Evolutionary conservation across 2,888 invertebrate species (phyloP).

Genomic region (Drosophila emarginata): DNA sequence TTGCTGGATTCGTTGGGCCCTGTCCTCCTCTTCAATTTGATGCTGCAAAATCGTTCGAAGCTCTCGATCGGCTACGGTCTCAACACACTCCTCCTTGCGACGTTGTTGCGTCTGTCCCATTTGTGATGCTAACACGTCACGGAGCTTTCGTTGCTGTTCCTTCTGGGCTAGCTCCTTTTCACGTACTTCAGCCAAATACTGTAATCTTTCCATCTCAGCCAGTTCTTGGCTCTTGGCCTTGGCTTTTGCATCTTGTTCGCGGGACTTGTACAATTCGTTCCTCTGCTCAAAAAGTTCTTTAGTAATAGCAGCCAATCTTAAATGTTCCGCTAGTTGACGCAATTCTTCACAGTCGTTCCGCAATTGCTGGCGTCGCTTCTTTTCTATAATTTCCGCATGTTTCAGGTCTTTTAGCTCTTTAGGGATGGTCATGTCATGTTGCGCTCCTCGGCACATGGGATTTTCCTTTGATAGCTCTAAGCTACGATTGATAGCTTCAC

Average conservation of each 20-base stretch:
- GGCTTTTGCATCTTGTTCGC: conserved; percentile 32
- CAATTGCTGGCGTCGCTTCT: conserved; percentile 83
- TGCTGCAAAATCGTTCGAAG: conserved; percentile 40
- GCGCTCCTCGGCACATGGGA: conserved; percentile 15
- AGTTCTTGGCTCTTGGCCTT: conserved; percentile 34
- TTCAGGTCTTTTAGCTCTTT: conserved; percentile 53
- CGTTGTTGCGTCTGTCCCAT: conserved; percentile 42
- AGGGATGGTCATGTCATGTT: conserved; percentile 31
- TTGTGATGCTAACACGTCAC: conserved; percentile 37
- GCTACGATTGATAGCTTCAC: conserved; percentile 14
- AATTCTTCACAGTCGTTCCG: conserved; percentile 85
- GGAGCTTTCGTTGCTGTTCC: conserved; percentile 41
- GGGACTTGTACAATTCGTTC: conserved; percentile 7
- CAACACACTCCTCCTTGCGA: conserved; percentile 35
- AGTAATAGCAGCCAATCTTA: conserved; percentile 85
- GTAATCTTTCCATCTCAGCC: conserved; percentile 37
- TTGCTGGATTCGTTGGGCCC: conserved; percentile 25
- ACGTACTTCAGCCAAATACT: conserved; percentile 22
- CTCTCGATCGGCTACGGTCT: conserved; percentile 48
- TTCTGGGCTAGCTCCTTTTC: conserved; percentile 33
- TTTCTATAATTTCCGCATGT: conserved; percentile 55
- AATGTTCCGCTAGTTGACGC: conserved; percentile 85
- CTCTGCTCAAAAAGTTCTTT: conserved; percentile 50
- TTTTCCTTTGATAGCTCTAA: conserved; percentile 32
- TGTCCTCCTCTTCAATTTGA: conserved; percentile 53